These are phyloP conservation scores for Rapana venosa DNA, from an alignment of 2,888 invertebrate species.

Conservation along the genomic window DNA sequence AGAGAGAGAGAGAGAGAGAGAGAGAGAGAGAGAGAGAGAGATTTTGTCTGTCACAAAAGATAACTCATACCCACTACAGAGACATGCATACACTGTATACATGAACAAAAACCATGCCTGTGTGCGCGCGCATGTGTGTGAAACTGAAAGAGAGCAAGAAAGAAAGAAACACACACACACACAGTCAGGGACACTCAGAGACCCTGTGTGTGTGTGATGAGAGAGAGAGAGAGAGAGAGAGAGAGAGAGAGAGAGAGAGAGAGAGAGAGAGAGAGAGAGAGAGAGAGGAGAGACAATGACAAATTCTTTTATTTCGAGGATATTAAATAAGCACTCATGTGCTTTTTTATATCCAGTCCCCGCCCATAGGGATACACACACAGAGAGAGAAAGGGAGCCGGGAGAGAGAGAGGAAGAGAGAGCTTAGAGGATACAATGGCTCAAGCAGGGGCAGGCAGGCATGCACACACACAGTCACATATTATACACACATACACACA, in stretches of 20 bases:
- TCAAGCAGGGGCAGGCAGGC: neutral
- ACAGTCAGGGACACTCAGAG: too few species aligned
- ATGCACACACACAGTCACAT: neutral
- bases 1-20: conserved; percentile 2
- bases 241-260: conserved; percentile 20
- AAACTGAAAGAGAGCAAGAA: too few species aligned
- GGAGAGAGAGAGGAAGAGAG: neutral
- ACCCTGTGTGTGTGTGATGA: too few species aligned
- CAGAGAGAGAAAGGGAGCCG: neutral
- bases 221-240: neutral
- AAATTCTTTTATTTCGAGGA: too few species aligned
- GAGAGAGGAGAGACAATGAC: neutral
- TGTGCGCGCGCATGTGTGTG: too few species aligned
- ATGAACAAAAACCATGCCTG: too few species aligned
- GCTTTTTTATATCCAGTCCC: too few species aligned
- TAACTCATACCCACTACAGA: too few species aligned
- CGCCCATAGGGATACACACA: neutral
- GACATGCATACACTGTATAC: too few species aligned
- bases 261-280: conserved; percentile 20
- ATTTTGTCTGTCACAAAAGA: too few species aligned
- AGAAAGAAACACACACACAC: too few species aligned
- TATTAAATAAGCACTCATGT: too few species aligned
- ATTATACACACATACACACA: conserved; percentile 1
- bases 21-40: neutral
- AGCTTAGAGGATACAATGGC: neutral